Evolutionary conservation across 2,888 invertebrate genomes (phyloP), one percentile per base, ranked within the genome.

Genomic region (Cetonia aurata): DNA sequence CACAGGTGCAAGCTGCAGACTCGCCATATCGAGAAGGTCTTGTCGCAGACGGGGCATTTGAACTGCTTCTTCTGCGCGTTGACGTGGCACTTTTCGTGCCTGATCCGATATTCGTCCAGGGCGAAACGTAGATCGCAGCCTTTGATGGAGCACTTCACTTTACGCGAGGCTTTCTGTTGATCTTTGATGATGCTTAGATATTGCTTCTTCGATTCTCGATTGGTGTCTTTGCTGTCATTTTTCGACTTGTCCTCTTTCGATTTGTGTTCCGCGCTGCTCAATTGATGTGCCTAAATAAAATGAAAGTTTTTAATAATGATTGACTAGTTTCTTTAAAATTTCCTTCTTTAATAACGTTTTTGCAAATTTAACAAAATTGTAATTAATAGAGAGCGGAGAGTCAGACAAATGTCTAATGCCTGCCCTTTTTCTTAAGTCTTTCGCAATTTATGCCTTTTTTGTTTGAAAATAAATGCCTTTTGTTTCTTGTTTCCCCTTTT

Each of bases 1-100:
- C 92, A 92, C 75, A 93, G 83, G 81, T 93, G 93, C 74, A 87
- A 83, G 6, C 90, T 88, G 77, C 92, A 90, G 4, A 87, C 85
- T 17, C 89, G 85, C 93, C 93, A 93, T 69, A 87, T 87, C 0
- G 85, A 81, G 73, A 89, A 85, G n/a, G 84, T 82, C 70, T 86
- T 79, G 0, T 84, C 83, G 74, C 90, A 90, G 60, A 86, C 83
- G 3, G 79, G 84, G 76, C 90, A 90, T 74, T 86, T 86, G 73
- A 88, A 89, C 56, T 83, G 82, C 70, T 83, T 81, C 57, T 79
- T 80, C 33, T 78, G 75, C 3, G 78, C 79, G n/a, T 79, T 77
- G 0, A 81, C 74, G 78, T 90, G 90, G 73, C 89, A 90, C 60
- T 84, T 82, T 0, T 83, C 82, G 75, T 90, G 90, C 46, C 85